phyloP scores from a whole-genome alignment of 1,140 invertebrate species.

The Tetramorium parvispinum region DNA sequence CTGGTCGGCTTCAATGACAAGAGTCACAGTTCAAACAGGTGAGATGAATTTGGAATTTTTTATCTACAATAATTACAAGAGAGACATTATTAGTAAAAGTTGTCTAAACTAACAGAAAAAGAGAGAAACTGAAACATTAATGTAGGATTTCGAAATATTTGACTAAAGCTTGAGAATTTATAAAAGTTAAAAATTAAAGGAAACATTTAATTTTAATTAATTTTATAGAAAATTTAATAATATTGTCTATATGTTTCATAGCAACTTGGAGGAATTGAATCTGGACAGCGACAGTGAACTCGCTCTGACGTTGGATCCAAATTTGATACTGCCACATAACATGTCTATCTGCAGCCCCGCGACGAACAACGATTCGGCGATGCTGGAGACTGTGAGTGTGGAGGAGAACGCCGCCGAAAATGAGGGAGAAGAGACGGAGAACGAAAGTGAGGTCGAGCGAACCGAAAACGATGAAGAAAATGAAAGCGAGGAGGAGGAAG shows the following conservation, averaged over 20 bases:
- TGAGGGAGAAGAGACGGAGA: slow-evolving; percentile 46
- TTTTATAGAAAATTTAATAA: not conserved
- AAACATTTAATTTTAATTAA: not conserved
- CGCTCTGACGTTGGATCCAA: slow-evolving; percentile 92
- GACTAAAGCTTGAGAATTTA: not conserved
- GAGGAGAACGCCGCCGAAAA: slow-evolving; percentile 21
- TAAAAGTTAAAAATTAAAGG: not conserved
- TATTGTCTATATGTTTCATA: not conserved
- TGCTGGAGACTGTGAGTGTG: slow-evolving; percentile 28
- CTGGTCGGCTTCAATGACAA: slow-evolving; percentile 85
- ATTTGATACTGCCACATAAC: slow-evolving; percentile 88
- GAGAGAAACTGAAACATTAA: not conserved
- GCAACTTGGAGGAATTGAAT: slow-evolving; percentile 79
- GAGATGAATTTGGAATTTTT: not conserved
- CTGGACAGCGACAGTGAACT: slow-evolving; percentile 90
- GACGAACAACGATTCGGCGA: slow-evolving; percentile 76
- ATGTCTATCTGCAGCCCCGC: slow-evolving; percentile 82
- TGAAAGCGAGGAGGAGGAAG: slow-evolving; percentile 41
- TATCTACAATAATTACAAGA: not conserved
- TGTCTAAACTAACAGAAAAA: not conserved
- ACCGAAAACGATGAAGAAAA: slow-evolving; percentile 64
- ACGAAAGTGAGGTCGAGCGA: slow-evolving; percentile 64
- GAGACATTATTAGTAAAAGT: not conserved
- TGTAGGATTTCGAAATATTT: not conserved
- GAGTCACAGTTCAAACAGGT: slow-evolving; percentile 84